A percentile compares a stretch with the other conserved stretches of the same genome.
Evolutionary conservation across 2,113 vertebrate species (phyloP).

Genomic region (Aramus guarauna): DNA sequence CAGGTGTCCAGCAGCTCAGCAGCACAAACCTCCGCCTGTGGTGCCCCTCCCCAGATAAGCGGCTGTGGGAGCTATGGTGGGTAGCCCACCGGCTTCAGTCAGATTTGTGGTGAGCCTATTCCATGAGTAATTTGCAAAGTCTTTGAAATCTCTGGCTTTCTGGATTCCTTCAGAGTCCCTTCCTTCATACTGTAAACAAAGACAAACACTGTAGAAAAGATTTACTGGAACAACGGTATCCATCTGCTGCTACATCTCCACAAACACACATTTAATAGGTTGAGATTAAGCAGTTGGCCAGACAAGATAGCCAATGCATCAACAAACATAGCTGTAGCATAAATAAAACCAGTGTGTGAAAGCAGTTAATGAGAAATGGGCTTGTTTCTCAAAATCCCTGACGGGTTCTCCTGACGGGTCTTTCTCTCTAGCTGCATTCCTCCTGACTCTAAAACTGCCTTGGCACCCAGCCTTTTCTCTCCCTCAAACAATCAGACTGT

Average conservation of each 20-base stretch:
- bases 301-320: background rate
- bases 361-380: background rate
- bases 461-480: background rate
- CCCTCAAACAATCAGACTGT: background rate
- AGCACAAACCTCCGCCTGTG: background rate
- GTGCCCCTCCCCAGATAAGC: background rate
- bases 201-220: background rate
- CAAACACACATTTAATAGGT: background rate
- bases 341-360: background rate
- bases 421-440: background rate
- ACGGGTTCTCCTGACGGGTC: background rate
- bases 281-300: background rate
- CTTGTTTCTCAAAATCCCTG: background rate
- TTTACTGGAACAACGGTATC: background rate
- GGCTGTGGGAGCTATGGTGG: fast-evolving
- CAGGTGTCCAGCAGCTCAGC: background rate
- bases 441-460: background rate
- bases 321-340: background rate
- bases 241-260: background rate
- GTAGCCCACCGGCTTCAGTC: background rate
- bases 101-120: background rate
- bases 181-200: background rate
- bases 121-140: background rate
- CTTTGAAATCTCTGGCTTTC: background rate
- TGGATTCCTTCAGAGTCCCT: background rate